Base-by-base conservation (phyloP, 2,888 invertebrate species). In the Trypoxylon attenuatum region DNA sequence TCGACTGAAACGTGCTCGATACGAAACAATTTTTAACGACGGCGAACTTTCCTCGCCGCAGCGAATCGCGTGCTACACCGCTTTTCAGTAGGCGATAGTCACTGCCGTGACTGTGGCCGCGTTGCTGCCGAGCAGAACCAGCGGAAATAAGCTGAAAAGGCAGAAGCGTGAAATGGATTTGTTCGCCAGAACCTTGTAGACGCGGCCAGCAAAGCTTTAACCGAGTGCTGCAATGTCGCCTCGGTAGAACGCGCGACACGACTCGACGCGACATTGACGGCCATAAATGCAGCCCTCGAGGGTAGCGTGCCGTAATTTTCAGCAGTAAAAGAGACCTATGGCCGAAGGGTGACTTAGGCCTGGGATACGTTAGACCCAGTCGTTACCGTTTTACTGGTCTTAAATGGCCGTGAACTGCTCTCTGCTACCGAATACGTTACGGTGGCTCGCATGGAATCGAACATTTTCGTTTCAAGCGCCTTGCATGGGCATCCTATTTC, bases 301-400 rank as follows among this genome's bases (percentile, higher is more conserved):
- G 56, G 33, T 33, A 33, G 13, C 55, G 67, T 52, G 72, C 76
- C 74, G 77, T 82, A 81, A 84, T 81, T 83, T 79, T 64, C 55
- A 71, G 73, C 60, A 74, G 78, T 84, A 81, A 82, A 83, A 81
- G 76, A 76, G 66, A 59, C 70, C 50, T 29, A 60, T 45, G 67
- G 63, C n/a, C 29, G 41, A 58, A 41, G 58, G 67, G 51, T 66
- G 73, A 74, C 71, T 74, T 74, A 71, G 81, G 64, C 68, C 49
- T 46, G 50, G 47, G 56, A 45, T 41, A 49, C 73, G 75, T 74
- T 73, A 75, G 49, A 63, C 73, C 60, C 52, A 69, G 78, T 81
- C 81, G 81, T 84, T 84, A 82, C 77, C 78, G 78, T 81, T 84
- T 84, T 84, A 84, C 76, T 80, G 75, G 77, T 79, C 66, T 66